Percentiles rank a stretch among this genome's conserved stretches.
phyloP scores from a whole-genome alignment of 1,140 invertebrate species.

The Papilio helenus region DNA sequence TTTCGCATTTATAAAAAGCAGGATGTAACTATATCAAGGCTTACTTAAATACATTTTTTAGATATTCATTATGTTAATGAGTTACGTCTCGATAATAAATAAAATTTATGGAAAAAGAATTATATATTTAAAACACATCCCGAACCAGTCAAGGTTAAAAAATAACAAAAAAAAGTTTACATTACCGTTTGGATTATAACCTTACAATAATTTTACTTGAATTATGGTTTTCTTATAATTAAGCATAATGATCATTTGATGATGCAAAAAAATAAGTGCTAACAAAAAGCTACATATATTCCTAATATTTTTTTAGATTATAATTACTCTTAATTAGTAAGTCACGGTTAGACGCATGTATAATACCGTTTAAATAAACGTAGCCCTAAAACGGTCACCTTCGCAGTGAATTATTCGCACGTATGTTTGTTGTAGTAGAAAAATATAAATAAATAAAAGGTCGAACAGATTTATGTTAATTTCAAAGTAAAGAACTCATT shows the following conservation, averaged over 20 bases:
- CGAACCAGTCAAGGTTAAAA: not conserved
- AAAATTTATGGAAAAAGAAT: no score
- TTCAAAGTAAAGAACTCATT: not conserved
- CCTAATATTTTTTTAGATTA: not conserved
- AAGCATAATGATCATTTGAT: not conserved
- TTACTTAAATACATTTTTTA: no score
- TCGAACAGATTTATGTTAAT: not conserved
- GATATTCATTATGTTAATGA: no score
- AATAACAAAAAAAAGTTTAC: not conserved
- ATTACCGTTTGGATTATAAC: not conserved
- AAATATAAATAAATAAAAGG: not conserved
- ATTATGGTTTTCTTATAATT: not conserved
- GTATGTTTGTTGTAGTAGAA: not conserved
- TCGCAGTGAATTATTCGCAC: not conserved
- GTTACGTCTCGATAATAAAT: no score
- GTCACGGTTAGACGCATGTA: not conserved
- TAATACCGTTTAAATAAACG: not conserved
- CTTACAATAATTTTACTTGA: not conserved
- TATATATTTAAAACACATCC: not conserved
- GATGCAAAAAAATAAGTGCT: not conserved
- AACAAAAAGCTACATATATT: not conserved
- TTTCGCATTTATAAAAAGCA: no score
- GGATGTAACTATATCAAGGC: no score
- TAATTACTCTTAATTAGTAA: not conserved
- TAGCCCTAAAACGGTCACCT: not conserved